Conservation (phyloP, 2,797 vertebrate genomes). For the Chelonia mydas region DNA sequence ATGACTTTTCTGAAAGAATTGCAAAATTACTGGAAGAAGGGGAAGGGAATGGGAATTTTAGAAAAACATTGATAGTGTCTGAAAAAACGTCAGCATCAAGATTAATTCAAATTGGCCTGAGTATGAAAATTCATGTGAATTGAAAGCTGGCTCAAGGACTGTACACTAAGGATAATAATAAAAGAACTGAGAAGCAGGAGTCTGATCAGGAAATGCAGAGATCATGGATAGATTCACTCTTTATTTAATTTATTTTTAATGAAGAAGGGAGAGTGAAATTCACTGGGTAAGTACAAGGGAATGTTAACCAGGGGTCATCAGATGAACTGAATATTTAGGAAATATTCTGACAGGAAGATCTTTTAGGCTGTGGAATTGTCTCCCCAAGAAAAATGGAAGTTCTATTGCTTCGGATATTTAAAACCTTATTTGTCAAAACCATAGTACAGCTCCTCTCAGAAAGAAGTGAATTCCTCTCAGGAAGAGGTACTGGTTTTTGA, state of each 20-base stretch:
- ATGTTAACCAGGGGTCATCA: background rate
- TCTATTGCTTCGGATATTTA: background rate
- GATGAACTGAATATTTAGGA: background rate
- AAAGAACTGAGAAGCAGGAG: background rate
- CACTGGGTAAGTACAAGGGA: background rate
- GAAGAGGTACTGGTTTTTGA: background rate
- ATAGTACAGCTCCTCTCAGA: background rate
- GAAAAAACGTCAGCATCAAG: background rate
- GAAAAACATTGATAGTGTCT: background rate
- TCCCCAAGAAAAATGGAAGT: background rate
- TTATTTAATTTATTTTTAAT: fast-evolving
- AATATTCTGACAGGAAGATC: background rate
- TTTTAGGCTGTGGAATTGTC: background rate
- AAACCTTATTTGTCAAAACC: background rate
- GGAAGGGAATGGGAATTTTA: background rate
- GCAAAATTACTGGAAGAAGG: background rate
- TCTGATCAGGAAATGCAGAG: background rate
- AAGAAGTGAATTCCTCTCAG: background rate
- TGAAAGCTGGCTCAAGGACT: background rate
- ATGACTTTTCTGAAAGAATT: background rate
- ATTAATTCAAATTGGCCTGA: background rate
- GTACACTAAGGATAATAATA: background rate
- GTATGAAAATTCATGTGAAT: background rate
- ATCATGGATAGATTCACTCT: background rate
- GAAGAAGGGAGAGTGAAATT: fast-evolving